Evolutionary conservation across 2,888 invertebrate genomes (phyloP).

Genomic region (Prosopocoilus inquinatus): DNA sequence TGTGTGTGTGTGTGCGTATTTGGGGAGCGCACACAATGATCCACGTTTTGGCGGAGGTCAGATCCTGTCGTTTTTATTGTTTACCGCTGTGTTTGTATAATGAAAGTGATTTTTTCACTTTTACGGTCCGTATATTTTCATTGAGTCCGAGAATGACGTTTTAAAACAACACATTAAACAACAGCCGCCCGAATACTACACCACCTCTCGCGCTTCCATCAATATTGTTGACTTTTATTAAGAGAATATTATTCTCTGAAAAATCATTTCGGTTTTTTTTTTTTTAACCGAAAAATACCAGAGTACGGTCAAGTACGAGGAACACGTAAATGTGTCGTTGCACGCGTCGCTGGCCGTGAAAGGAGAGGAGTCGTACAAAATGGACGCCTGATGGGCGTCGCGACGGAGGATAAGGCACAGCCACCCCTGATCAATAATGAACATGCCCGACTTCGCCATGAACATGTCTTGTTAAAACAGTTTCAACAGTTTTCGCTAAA

Average conservation of each 20-base stretch:
- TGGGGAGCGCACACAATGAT: constrained; percentile 15
- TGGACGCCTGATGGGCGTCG: constrained; percentile 48
- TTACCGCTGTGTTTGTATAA: constrained; percentile 8
- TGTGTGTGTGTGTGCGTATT: not conserved
- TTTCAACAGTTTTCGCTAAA: constrained; percentile 9
- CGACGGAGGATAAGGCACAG: constrained; percentile 48
- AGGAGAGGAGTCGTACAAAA: constrained; percentile 41
- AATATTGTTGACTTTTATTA: too few species aligned
- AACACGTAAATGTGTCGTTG: constrained; percentile 21
- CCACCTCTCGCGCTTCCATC: too few species aligned
- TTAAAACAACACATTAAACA: not conserved
- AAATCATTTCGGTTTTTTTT: constrained; percentile 11
- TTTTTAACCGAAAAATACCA: constrained; percentile 1
- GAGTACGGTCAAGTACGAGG: too few species aligned
- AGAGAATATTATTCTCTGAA: not conserved
- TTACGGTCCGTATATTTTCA: constrained; percentile 5
- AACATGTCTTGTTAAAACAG: constrained; percentile 27
- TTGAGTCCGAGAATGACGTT: constrained; percentile 3
- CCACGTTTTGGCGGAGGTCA: constrained; percentile 17
- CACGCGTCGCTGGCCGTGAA: constrained; percentile 33
- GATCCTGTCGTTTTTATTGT: constrained; percentile 5
- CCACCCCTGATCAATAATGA: constrained; percentile 50
- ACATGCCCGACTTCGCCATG: constrained; percentile 46
- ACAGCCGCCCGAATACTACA: too few species aligned
- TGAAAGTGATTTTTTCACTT: constrained; percentile 13